These are phyloP conservation scores for Drosophila tani DNA, from an alignment of 1,140 invertebrate genomes.

Conservation along the genomic window DNA sequence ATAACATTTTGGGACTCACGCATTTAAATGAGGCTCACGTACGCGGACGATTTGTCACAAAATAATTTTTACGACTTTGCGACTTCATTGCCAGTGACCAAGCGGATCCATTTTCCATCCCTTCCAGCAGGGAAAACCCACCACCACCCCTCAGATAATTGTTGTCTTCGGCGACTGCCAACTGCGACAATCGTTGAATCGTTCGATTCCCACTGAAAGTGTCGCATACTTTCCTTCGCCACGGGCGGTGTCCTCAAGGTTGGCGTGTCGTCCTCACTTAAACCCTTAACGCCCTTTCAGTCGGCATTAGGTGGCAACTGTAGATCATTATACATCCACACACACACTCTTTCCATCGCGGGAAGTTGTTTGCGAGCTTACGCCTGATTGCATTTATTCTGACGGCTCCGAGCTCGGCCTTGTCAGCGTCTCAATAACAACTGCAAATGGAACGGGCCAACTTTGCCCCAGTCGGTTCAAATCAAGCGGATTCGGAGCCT, in stretches of 20 bases:
- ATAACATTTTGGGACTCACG: constrained; percentile 75
- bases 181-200: constrained; percentile 45
- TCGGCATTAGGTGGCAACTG: constrained; percentile 46
- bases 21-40: constrained; percentile 85
- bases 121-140: neutral
- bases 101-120: constrained; percentile 35
- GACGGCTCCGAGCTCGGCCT: constrained; percentile 43
- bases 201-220: constrained; percentile 64
- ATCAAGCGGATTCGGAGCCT: constrained; percentile 30
- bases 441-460: constrained; percentile 35
- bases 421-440: constrained; percentile 59
- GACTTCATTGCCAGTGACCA: constrained; percentile 77
- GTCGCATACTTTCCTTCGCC: constrained; percentile 46
- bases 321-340: constrained; percentile 36
- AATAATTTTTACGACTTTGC: constrained; percentile 85
- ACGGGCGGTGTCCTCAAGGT: constrained; percentile 42
- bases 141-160: constrained; percentile 68
- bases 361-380: constrained; percentile 57
- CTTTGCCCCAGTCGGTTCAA: constrained; percentile 38
- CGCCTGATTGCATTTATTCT: constrained; percentile 64
- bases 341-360: neutral
- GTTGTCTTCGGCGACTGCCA: constrained; percentile 51
- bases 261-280: constrained; percentile 56
- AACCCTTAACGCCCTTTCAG: constrained; percentile 45
- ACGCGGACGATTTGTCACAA: constrained; percentile 85